Conservation (phyloP, 64 coral and sea anemone genomes). For the Astreopora myriophthalma region DNA sequence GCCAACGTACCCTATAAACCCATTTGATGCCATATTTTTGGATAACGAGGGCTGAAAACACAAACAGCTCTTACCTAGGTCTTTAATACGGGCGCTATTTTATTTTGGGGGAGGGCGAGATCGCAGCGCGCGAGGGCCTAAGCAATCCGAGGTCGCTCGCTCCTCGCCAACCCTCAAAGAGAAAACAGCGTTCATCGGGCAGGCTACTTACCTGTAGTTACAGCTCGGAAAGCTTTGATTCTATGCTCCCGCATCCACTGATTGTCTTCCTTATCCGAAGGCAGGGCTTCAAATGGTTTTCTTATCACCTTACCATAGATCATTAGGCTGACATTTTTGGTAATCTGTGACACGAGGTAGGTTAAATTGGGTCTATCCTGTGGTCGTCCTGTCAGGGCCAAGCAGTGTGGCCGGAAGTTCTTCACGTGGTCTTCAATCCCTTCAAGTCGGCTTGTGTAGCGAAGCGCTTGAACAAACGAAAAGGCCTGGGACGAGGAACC, state of each 20-base stretch:
- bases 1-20: too few relatives aligned
- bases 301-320: conserved; percentile 70
- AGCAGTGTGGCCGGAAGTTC: conserved; percentile 91
- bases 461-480: conserved; percentile 73
- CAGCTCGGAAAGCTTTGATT: conserved; percentile 86
- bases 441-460: conserved; percentile 64
- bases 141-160: too few relatives aligned
- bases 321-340: conserved; percentile 86
- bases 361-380: conserved; percentile 41
- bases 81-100: too few relatives aligned
- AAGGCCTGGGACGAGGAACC: conserved; percentile 85
- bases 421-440: conserved; percentile 88
- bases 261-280: conserved; percentile 47
- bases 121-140: too few relatives aligned
- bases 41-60: too few relatives aligned
- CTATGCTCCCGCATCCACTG: conserved; percentile 73
- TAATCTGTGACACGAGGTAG: conserved; percentile 83
- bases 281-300: conserved; percentile 27
- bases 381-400: conserved; percentile 72
- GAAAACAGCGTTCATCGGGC: too few relatives aligned
- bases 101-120: too few relatives aligned
- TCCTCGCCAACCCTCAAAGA: not conserved
- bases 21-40: too few relatives aligned
- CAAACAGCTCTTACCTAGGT: too few relatives aligned
- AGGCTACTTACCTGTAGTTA: conserved; percentile 59